Evolutionary conservation across 2,888 invertebrate species (phyloP).

Genomic region (Diaprepes abbreviatus): DNA sequence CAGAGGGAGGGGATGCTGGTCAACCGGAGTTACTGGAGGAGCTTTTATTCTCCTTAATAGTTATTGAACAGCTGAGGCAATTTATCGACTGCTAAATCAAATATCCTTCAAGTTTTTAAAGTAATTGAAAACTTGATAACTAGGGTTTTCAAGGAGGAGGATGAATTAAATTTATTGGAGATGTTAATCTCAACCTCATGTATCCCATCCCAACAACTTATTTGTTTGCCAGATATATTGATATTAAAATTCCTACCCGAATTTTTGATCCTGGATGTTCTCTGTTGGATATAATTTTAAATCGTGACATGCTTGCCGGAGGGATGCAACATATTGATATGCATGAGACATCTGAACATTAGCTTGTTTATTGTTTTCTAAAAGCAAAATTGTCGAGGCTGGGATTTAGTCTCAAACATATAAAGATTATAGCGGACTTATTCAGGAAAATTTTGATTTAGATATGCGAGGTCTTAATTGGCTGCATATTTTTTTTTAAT

Average conservation of each 20-base stretch:
- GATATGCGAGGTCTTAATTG: neutral
- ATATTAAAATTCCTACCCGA: neutral
- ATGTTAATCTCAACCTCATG: too few species aligned
- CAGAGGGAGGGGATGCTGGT: too few species aligned
- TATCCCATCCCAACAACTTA: neutral
- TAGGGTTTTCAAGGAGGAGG: too few species aligned
- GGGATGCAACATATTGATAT: neutral
- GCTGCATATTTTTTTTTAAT: neutral
- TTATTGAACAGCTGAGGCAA: too few species aligned
- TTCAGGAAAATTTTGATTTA: neutral
- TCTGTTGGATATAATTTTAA: neutral
- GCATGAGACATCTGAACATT: neutral
- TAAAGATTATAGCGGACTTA: neutral
- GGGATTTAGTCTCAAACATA: neutral
- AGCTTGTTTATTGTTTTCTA: neutral
- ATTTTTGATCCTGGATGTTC: neutral
- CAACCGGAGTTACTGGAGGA: too few species aligned
- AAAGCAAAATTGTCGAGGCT: neutral
- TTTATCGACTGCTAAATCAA: too few species aligned
- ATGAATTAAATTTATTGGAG: neutral
- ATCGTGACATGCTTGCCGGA: neutral
- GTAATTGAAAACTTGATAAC: too few species aligned
- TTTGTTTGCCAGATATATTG: neutral
- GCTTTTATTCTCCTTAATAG: too few species aligned
- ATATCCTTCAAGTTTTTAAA: too few species aligned